Evolutionary conservation across 2,797 vertebrate species (phyloP).

Genomic region (Acanthurus lineatus): DNA sequence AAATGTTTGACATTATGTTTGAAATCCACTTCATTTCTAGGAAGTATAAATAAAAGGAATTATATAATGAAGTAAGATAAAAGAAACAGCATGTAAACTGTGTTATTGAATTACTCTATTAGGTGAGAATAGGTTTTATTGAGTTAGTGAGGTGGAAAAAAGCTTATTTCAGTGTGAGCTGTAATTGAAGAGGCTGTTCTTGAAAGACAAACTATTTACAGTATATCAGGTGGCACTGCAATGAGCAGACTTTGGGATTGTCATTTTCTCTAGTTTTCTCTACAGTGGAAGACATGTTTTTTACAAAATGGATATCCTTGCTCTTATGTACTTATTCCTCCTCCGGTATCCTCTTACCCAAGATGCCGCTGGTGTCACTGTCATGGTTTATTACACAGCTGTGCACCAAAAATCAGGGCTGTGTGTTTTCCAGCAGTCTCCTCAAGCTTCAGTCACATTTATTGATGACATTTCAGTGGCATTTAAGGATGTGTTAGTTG

Average conservation of each 20-base stretch:
- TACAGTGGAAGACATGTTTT: constrained; percentile 29
- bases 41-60: background rate
- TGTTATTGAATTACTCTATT: background rate
- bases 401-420: constrained; percentile 23
- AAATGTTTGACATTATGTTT: background rate
- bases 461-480: constrained; percentile 79
- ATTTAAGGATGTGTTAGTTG: constrained; percentile 72
- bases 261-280: constrained; percentile 20
- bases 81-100: background rate
- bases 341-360: constrained; percentile 34
- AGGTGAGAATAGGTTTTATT: background rate
- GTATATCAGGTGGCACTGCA: constrained; percentile 39
- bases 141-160: background rate
- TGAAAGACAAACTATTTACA: constrained; percentile 42
- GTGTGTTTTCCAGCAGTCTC: constrained; percentile 39
- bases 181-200: constrained; percentile 6
- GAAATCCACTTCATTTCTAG: background rate
- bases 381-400: constrained; percentile 57
- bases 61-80: background rate
- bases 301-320: constrained; percentile 1
- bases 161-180: constrained; percentile 38
- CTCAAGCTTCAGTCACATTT: constrained; percentile 60
- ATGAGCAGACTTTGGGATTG: constrained; percentile 21
- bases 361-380: constrained; percentile 40
- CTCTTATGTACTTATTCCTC: constrained; percentile 37